Conservation (phyloP, 2,888 invertebrate species). For the Linnaemya vulpina region DNA sequence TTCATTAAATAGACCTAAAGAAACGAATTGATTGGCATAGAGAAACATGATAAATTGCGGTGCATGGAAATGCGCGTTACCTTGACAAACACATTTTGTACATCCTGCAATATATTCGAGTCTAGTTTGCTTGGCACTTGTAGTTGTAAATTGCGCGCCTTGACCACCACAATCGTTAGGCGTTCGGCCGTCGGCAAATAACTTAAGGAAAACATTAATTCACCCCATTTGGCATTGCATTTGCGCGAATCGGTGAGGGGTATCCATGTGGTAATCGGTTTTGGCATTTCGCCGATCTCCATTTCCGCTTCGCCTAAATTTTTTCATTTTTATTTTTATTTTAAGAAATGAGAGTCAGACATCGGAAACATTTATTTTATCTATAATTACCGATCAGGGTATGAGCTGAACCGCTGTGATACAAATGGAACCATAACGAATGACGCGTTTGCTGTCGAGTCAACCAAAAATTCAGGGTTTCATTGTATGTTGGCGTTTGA, state of each 20-base stretch:
- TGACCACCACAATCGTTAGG: conserved; percentile 87
- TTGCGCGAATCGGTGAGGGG: conserved; percentile 89
- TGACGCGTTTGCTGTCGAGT: conserved; percentile 85
- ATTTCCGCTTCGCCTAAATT: conserved; percentile 87
- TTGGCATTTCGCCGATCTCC: conserved; percentile 86
- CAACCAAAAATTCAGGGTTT: conserved; percentile 88
- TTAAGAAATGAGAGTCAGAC: not conserved
- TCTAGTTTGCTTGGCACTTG: conserved; percentile 73
- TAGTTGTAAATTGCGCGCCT: conserved; percentile 89
- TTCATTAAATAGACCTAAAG: conserved; percentile 89
- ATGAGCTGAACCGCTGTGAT: conserved; percentile 86
- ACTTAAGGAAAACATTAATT: conserved; percentile 91
- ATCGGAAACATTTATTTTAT: not conserved
- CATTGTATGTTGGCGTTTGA: conserved; percentile 89
- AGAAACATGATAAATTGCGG: not conserved
- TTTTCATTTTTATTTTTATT: not conserved
- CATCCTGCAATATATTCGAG: conserved; percentile 75
- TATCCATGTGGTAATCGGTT: conserved; percentile 91
- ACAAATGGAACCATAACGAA: conserved; percentile 88
- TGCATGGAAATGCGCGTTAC: conserved; percentile 80
- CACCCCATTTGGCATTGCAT: conserved; percentile 88
- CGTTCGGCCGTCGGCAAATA: conserved; percentile 92
- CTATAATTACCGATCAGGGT: conserved; percentile 83
- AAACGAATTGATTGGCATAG: not conserved
- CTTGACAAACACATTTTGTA: conserved; percentile 91